Evolutionary conservation across 2,113 vertebrate species (phyloP).

Genomic region (Rhinolophus sinicus): DNA sequence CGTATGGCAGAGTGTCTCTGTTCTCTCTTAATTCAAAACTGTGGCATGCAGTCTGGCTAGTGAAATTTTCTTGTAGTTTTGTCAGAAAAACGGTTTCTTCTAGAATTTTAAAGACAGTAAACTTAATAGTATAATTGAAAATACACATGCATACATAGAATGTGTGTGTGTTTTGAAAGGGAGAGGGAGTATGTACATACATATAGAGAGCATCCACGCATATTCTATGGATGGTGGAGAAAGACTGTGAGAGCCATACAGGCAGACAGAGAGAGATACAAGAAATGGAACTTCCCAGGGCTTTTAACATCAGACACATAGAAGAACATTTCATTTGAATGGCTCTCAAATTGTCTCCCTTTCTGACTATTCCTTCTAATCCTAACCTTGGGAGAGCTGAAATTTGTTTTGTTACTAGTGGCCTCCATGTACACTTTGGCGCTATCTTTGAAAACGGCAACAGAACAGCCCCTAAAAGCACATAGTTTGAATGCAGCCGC

Average conservation of each 20-base stretch:
- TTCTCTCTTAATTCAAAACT: neutral
- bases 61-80: neutral
- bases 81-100: neutral
- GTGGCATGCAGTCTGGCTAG: neutral
- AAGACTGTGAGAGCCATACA: neutral
- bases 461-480: neutral
- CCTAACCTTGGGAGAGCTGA: neutral
- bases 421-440: accelerated
- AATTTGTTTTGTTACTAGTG: neutral
- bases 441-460: neutral
- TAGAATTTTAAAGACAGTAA: neutral
- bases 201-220: neutral
- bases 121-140: neutral
- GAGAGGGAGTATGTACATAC: no score
- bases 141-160: accelerated
- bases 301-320: neutral
- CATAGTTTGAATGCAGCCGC: neutral
- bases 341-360: neutral
- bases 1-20: neutral
- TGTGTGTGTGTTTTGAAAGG: neutral
- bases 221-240: neutral
- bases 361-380: neutral
- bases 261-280: neutral
- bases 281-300: neutral
- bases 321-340: neutral